Base-by-base conservation (phyloP, 2,113 vertebrate genomes). In the Arenaria interpres region DNA sequence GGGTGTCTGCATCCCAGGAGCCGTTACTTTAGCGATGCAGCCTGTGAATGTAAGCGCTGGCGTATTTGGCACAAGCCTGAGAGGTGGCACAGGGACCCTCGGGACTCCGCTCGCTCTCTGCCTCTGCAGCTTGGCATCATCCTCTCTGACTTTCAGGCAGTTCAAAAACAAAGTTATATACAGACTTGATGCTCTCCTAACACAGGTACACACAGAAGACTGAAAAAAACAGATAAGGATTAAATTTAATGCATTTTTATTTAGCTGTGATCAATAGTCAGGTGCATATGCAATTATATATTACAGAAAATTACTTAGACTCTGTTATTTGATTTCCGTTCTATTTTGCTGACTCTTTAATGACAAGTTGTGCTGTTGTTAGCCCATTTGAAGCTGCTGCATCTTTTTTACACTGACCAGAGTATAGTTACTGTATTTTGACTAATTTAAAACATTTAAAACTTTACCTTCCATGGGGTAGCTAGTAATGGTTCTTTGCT, bases 51-150 rank as follows among this genome's bases (percentile, higher is more conserved):
- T 28, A 35, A 72, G 3, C 16, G 39, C 16, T 48, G 48, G 19
- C 1, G 2, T 46, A 21, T 75, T 69, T 69, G 57, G 46, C 57
- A 53, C 33, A 46, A 88, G 28, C 7, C 30, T 59, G 39, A 35
- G 23, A 67, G 14, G 21, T 41, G 45, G 62, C 32, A 32, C 14
- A 8, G 37, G 22, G 8, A 17, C 72, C 37, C 53, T 37, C 1
- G 20, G 64, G 48, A 15, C 68, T 64, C 50, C 30, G 41, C 6
- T 35, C 1, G 1, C 3, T 48, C 46, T 85, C 67, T 60, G 14
- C 14, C 28, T 78, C 76, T 93, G 56, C 45, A 35, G 12, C 30
- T 84, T 63, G 9, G 19, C 0, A 0, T 57, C 0, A 0, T 43
- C 45, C 14, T n/a, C 54, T 46, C 15, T 54, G 59, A 59, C 41